phyloP scores from a whole-genome alignment of 2,113 vertebrate genomes.

The Prunella fulvescens region DNA sequence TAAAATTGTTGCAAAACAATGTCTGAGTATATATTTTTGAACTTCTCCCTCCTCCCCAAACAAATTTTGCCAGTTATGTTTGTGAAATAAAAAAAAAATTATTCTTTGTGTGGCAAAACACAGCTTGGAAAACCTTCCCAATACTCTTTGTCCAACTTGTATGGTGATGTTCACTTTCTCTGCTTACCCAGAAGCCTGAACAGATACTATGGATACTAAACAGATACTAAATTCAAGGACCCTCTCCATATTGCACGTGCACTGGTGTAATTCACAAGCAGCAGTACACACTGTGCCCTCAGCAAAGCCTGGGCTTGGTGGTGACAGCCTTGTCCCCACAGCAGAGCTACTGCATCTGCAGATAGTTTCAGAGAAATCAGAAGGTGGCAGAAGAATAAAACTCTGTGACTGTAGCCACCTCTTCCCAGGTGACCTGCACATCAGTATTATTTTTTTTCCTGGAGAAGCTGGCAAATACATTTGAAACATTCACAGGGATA shows the following conservation, averaged over 20 bases:
- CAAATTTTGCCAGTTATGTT: not conserved
- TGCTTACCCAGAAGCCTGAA: not conserved
- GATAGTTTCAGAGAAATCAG: not conserved
- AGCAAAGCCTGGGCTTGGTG: not conserved
- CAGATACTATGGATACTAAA: not conserved
- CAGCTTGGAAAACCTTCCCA: not conserved
- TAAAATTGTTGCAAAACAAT: not conserved
- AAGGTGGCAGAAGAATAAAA: not conserved
- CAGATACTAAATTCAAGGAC: not conserved
- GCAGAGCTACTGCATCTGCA: not conserved
- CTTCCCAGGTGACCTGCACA: not conserved
- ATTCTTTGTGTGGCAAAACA: not conserved
- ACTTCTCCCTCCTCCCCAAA: not conserved
- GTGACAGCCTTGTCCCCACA: not conserved
- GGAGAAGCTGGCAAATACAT: not conserved
- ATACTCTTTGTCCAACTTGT: not conserved
- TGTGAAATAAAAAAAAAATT: not conserved
- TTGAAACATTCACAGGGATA: not conserved
- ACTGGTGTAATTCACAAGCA: not conserved
- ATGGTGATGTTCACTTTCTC: not conserved
- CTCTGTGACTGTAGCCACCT: not conserved
- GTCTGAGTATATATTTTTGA: not conserved
- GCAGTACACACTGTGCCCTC: accelerated
- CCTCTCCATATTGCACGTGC: accelerated
- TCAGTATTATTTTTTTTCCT: not conserved